These are phyloP conservation scores for Sturmia bella DNA, from an alignment of 2,888 invertebrate species.

Conservation along the genomic window DNA sequence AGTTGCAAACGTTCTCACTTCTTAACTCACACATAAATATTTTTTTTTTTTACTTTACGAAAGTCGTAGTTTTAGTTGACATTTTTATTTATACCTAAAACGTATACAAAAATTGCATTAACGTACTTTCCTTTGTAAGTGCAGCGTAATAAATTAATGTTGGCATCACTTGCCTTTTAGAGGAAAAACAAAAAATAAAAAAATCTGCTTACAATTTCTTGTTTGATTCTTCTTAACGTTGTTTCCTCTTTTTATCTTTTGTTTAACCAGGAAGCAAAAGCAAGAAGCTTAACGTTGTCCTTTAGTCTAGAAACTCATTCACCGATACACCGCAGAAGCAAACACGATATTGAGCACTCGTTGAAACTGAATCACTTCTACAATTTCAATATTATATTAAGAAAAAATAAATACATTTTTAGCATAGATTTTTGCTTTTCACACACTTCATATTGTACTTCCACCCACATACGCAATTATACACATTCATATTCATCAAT, in stretches of 20 bases:
- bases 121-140: too few relatives aligned
- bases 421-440: constrained; percentile 35
- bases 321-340: neutral
- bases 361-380: too few relatives aligned
- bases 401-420: neutral
- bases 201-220: constrained; percentile 47
- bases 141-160: constrained; percentile 15
- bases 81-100: too few relatives aligned
- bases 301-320: constrained; percentile 9
- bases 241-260: constrained; percentile 36
- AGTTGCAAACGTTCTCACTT: too few relatives aligned
- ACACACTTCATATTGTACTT: neutral
- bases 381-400: too few relatives aligned
- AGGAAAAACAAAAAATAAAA: neutral
- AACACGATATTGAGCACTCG: constrained; percentile 18
- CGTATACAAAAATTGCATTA: too few relatives aligned
- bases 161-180: constrained; percentile 13
- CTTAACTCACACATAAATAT: too few relatives aligned
- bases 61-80: too few relatives aligned
- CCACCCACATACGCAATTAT: neutral
- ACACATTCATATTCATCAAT: neutral
- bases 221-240: constrained; percentile 52
- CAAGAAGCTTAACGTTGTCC: constrained; percentile 58
- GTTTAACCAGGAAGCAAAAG: constrained; percentile 66
- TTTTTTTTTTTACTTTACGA: too few relatives aligned